Conservation (phyloP, 2,888 invertebrate species). For the Hyalella azteca region DNA sequence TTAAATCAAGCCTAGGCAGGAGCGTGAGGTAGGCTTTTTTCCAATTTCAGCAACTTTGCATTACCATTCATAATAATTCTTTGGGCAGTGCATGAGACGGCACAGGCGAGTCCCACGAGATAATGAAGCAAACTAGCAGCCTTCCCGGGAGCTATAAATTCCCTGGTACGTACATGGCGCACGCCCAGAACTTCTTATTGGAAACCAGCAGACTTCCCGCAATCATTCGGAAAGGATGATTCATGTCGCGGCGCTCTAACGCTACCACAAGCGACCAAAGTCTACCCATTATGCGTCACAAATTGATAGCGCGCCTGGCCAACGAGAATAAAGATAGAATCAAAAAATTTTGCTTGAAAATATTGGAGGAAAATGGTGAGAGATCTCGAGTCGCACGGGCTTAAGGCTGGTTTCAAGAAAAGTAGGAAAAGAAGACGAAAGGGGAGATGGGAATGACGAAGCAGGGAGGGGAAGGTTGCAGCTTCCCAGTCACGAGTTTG, state of each 20-base stretch:
- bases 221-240: slow-evolving; percentile 1
- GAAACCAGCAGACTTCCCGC: not conserved
- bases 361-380: not conserved
- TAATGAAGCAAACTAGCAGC: slow-evolving; percentile 17
- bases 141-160: slow-evolving; percentile 9
- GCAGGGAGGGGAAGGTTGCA: slow-evolving; percentile 2
- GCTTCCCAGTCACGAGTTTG: slow-evolving; percentile 29
- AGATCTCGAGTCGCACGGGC: no score
- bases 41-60: slow-evolving; percentile 27
- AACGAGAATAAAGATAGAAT: not conserved
- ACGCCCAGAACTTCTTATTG: slow-evolving; percentile 17
- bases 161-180: not conserved
- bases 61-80: slow-evolving; percentile 30
- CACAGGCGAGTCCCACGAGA: not conserved
- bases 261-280: not conserved
- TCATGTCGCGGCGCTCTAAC: not conserved
- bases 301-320: not conserved
- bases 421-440: not conserved
- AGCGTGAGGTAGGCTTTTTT: slow-evolving; percentile 22
- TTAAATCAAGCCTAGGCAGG: slow-evolving; percentile 30
- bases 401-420: no score
- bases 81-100: not conserved
- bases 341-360: not conserved
- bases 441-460: not conserved
- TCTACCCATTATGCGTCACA: not conserved